These are phyloP conservation scores for Cyclargus thomasi DNA, from an alignment of 1,140 invertebrate species.

Conservation along the genomic window DNA sequence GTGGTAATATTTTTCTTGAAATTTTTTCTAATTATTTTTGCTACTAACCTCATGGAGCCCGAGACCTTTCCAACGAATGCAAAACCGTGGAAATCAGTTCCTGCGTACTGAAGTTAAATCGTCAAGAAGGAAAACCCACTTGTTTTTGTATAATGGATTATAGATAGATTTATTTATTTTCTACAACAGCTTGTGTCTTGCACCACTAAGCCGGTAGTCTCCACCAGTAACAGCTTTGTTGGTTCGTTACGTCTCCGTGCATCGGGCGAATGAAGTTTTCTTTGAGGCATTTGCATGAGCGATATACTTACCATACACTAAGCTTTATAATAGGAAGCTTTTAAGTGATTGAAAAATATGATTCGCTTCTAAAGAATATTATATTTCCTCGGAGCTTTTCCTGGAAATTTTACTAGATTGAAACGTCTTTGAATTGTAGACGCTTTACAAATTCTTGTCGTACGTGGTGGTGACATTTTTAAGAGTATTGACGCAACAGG, in stretches of 20 bases:
- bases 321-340: conserved; percentile 7
- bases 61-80: no score
- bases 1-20: no score
- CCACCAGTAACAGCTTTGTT: conserved; percentile 59
- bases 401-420: not conserved
- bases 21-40: no score
- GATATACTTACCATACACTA: conserved; percentile 35
- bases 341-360: conserved; percentile 11
- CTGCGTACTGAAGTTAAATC: no score
- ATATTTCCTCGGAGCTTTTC: not conserved
- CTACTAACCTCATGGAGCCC: no score
- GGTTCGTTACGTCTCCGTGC: conserved; percentile 57
- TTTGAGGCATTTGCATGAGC: conserved; percentile 58
- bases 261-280: conserved; percentile 61
- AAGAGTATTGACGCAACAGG: no score
- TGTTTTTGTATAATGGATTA: no score
- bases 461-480: not conserved
- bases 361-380: not conserved
- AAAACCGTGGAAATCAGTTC: no score
- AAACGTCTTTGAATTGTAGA: not conserved
- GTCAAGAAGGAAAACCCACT: no score
- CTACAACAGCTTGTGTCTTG: conserved; percentile 21
- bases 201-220: conserved; percentile 33
- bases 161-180: no score
- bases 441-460: not conserved